phyloP scores from a whole-genome alignment of 1,140 invertebrate species.

The Danaus melanippus region DNA sequence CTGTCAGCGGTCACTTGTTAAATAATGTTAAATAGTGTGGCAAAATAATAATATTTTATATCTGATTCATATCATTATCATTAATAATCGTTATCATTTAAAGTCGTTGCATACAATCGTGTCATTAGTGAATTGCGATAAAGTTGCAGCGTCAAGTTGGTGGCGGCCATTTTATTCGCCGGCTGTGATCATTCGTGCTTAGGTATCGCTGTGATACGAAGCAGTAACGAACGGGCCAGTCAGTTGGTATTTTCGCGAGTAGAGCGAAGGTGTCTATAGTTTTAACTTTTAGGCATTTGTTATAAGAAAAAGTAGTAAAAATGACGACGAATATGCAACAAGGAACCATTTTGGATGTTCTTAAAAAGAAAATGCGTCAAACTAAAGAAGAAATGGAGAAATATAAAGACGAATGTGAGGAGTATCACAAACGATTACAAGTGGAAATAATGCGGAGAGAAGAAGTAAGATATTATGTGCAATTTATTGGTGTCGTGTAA shows the following conservation, averaged over 20 bases:
- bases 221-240: conserved; percentile 60
- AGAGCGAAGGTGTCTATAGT: conserved; percentile 63
- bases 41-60: conserved; percentile 24
- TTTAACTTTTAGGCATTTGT: conserved; percentile 59
- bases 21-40: conserved; percentile 38
- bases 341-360: conserved; percentile 91
- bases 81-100: conserved; percentile 23
- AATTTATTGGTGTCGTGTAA: conserved; percentile 50
- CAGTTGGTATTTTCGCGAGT: conserved; percentile 70
- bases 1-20: conserved; percentile 43
- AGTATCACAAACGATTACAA: conserved; percentile 91
- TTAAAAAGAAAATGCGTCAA: conserved; percentile 99
- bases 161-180: conserved; percentile 72
- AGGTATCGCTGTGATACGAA: conserved; percentile 66
- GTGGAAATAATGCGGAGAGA: conserved; percentile 92
- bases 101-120: conserved; percentile 23
- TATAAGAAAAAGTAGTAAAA: conserved; percentile 68
- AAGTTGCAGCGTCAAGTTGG: conserved; percentile 48
- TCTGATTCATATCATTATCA: conserved; percentile 23
- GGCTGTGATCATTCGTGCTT: conserved; percentile 67
- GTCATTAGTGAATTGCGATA: conserved; percentile 46
- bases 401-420: conserved; percentile 96
- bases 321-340: conserved; percentile 89
- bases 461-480: conserved; percentile 85
- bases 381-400: conserved; percentile 98